Percentiles rank a stretch among this genome's conserved stretches.
These are phyloP conservation scores for Sesia bembeciformis DNA, from an alignment of 2,888 invertebrate genomes.

Conservation along the genomic window DNA sequence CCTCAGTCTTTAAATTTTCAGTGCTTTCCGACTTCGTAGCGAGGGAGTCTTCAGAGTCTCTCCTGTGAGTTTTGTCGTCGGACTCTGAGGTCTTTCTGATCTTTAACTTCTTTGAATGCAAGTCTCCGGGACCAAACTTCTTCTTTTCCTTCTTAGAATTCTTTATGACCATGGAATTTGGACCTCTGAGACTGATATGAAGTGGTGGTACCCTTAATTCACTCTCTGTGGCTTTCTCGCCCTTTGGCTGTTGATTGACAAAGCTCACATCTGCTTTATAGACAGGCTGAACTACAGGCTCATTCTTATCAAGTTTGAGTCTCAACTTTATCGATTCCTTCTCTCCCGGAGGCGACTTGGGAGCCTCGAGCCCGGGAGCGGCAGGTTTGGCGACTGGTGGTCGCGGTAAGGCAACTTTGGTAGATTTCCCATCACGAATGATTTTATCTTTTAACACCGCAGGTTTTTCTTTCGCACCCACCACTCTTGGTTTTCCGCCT, in stretches of 20 bases:
- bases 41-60: constrained; percentile 45
- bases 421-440: constrained; percentile 48
- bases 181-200: constrained; percentile 88
- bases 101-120: constrained; percentile 73
- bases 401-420: constrained; percentile 51
- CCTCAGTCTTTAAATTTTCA: constrained; percentile 56
- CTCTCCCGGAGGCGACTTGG: constrained; percentile 53
- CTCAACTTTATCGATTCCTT: constrained; percentile 87
- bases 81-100: constrained; percentile 53
- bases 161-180: constrained; percentile 89
- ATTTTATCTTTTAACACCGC: constrained; percentile 56
- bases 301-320: constrained; percentile 87
- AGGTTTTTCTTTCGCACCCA: constrained; percentile 56
- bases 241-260: constrained; percentile 70
- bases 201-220: constrained; percentile 90
- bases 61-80: constrained; percentile 48
- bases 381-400: constrained; percentile 10
- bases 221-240: constrained; percentile 69
- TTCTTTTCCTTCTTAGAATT: constrained; percentile 82
- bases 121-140: constrained; percentile 62
- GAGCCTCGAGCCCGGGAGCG: constrained; percentile 29
- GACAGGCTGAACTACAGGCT: constrained; percentile 83
- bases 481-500: constrained; percentile 51
- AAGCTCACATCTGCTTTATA: constrained; percentile 88
- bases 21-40: constrained; percentile 46